Base-by-base conservation (phyloP, 2,797 vertebrate species). In the Muscicapa striata region DNA sequence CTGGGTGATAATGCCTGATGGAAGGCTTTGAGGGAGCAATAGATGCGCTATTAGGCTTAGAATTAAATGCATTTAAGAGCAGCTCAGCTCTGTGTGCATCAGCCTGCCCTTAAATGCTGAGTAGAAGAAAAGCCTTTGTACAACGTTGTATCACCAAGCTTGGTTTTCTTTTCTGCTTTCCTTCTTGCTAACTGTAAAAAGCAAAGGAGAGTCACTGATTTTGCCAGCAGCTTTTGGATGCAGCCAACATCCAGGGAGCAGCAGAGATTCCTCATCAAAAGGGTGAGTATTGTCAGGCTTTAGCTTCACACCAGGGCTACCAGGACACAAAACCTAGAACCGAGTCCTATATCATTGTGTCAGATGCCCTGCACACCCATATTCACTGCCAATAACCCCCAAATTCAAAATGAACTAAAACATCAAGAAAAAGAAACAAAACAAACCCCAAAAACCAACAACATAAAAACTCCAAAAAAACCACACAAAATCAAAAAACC, bases 271-370 rank as follows among this genome's bases (percentile, higher is more conserved):
- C 15, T 57, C 18, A 14, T 11, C 29, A 57, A n/a, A 57, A 38
- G 4, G 17, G 22, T 66, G 9, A 55, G 9, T 24, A 22, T 19
- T 40, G 18, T 17, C 34, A 79, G 62, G 34, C 12, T 57, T 79
- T 7, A 57, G 23, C 34, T 40, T 18, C 14, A 55, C 9, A n/a
- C 9, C n/a, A 17, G 29, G 62, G 27, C 62, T 78, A 14, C 23
- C 62, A 66, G n/a, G 21, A 10, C 41, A 55, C 27, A 46, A 41
- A n/a, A 67, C 5, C 14, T 15, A 57, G 14, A 40, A n/a, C 34
- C 0, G 1, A n/a, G 29, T 27, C 11, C 11, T 48, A 2, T 21
- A 10, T 38, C 29, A 22, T 57, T 1, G 0, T 55, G 27, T 27
- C n/a, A 79, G 41, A 32, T 26, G 51, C 11, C 38, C 23, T 40